Conservation (phyloP, 2,797 vertebrate genomes). For the Siniperca undulata region DNA sequence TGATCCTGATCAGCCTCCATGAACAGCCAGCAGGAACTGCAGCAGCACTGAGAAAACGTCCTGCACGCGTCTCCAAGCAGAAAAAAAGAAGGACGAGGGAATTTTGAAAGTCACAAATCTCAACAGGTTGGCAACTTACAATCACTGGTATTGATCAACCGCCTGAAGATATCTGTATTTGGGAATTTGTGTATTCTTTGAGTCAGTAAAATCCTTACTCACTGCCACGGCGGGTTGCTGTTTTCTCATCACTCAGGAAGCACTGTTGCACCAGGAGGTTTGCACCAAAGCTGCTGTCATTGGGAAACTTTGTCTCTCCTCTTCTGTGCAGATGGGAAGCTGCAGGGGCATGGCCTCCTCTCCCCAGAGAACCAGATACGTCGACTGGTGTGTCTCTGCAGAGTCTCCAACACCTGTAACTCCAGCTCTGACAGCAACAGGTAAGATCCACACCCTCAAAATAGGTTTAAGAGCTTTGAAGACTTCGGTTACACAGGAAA, state of each 20-base stretch:
- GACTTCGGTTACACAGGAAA: not conserved
- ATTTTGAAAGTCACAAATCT: not conserved
- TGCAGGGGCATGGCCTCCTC: not conserved
- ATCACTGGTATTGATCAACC: not conserved
- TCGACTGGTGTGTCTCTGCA: slow-evolving; percentile 53
- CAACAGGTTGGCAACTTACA: too few species aligned
- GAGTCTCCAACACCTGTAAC: not conserved
- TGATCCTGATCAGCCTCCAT: not conserved
- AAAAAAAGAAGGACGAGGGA: accelerated
- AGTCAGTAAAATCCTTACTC: not conserved
- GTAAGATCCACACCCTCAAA: slow-evolving; percentile 18
- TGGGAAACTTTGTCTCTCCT: slow-evolving; percentile 18
- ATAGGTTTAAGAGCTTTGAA: not conserved
- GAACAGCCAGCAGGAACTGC: not conserved
- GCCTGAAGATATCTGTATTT: not conserved
- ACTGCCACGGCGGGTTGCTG: not conserved
- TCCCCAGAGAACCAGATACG: slow-evolving; percentile 4
- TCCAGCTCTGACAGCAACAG: not conserved
- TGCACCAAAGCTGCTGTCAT: not conserved
- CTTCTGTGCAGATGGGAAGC: slow-evolving; percentile 56
- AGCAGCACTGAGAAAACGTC: not conserved
- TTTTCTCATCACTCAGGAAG: not conserved
- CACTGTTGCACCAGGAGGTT: slow-evolving; percentile 19
- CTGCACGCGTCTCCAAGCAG: not conserved
- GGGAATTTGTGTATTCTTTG: not conserved